phyloP scores from a whole-genome alignment of 1,140 invertebrate genomes.

The Lepidurus arcticus region DNA sequence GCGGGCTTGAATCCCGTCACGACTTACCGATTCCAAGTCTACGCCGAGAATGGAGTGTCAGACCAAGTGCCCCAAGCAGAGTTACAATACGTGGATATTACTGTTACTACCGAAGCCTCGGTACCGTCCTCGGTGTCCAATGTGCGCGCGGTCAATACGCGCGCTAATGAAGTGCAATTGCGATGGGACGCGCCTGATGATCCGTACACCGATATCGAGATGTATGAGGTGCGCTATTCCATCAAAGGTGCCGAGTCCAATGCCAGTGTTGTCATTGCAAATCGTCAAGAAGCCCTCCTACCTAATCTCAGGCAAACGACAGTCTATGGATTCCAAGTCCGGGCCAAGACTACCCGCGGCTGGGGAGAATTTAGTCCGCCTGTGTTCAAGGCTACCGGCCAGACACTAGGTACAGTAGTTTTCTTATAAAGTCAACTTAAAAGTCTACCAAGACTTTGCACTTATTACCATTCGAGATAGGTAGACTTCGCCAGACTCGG shows the following conservation, averaged over 20 bases:
- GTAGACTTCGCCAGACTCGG: too few relatives aligned
- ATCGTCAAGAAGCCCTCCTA: slow-evolving; percentile 67
- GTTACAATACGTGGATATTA: slow-evolving; percentile 72
- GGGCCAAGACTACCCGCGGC: slow-evolving; percentile 84
- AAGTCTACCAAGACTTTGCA: too few relatives aligned
- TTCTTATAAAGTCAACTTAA: too few relatives aligned
- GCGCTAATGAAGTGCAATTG: slow-evolving; percentile 74
- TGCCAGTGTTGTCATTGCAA: slow-evolving; percentile 68
- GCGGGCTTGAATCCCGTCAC: slow-evolving; percentile 84
- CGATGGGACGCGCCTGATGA: slow-evolving; percentile 80
- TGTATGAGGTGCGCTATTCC: slow-evolving; percentile 51
- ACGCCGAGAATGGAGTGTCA: slow-evolving; percentile 76
- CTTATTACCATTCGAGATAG: too few relatives aligned
- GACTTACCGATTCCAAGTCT: slow-evolving; percentile 84
- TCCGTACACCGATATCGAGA: slow-evolving; percentile 48
- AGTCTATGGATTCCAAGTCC: slow-evolving; percentile 88
- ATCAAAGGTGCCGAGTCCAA: slow-evolving; percentile 68
- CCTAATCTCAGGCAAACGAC: slow-evolving; percentile 70
- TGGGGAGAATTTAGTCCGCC: slow-evolving; percentile 89
- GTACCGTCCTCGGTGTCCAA: slow-evolving; percentile 66
- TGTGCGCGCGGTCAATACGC: slow-evolving; percentile 72
- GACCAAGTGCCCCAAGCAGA: slow-evolving; percentile 48
- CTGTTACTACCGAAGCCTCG: slow-evolving; percentile 82
- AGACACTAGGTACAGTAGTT: slow-evolving; percentile 58
- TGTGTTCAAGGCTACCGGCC: slow-evolving; percentile 76